Base-by-base conservation (phyloP, 2,888 invertebrate species). In the Trichacis sp. region DNA sequence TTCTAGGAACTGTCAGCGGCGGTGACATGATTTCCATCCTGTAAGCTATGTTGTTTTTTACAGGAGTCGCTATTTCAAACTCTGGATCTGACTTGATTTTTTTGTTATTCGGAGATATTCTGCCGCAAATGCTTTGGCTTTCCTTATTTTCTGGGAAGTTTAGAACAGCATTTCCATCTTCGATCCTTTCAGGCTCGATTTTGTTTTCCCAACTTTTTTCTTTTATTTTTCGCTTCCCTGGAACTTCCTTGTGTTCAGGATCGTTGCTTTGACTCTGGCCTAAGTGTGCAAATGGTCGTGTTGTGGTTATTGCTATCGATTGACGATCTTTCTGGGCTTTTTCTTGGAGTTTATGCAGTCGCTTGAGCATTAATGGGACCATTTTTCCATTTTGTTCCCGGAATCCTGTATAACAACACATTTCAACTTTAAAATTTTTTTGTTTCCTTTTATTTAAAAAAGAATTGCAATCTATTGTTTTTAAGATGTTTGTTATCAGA, bases 321-420 rank as follows among this genome's bases (percentile, higher is more conserved):
- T 83, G 80, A 56, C 81, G 76, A 43, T 85, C 83, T 61, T 84
- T 83, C 1, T 80, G 76, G 9, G 86, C 87, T 72, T 89, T 87
- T 60, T 86, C 87, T 77, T 93, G 90, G 30, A 97, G 84, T 56
- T 89, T 88, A 75, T 93, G 92, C 63, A 98, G 87, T 73, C 96
- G 88, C 82, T 92, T 89, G 52, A 98, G 86, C 91, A 97, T 93
- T 47, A 95, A 85, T 11, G 97, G 96, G 53, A 98, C 95, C 78
- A 97, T 85, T 79, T 89, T 90, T 47, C 92, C 90, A 79, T 97
- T 97, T 74, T 93, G 89, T 69, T 97, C 96, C 71, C 95, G 92
- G 79, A 92, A 95, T 76, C 92, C 93, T n/a, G n/a, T n/a, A n/a
- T n/a, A n/a, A n/a, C n/a, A n/a, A n/a, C n/a, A n/a, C n/a, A n/a